A percentile compares a stretch with the other conserved stretches of the same genome.
Evolutionary conservation across 2,113 vertebrate genomes (phyloP).

Genomic region (Saguinus midas): DNA sequence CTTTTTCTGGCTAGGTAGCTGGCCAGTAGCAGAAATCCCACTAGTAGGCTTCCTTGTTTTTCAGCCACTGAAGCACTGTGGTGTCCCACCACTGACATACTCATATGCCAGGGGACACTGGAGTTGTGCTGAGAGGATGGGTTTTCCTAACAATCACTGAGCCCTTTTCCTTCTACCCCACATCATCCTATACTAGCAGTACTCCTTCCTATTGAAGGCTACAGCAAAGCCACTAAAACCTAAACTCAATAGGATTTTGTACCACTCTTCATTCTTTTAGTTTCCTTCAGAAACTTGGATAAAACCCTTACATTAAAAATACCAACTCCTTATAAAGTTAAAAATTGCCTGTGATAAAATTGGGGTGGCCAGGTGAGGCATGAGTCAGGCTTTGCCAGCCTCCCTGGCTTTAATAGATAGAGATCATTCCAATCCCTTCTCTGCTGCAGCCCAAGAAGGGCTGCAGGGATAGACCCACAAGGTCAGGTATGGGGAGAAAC

Average conservation of each 20-base stretch:
- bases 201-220: neutral
- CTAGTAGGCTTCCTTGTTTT: neutral
- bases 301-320: neutral
- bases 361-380: neutral
- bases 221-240: neutral
- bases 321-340: neutral
- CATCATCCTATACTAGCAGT: neutral
- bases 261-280: neutral
- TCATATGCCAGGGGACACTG: no score
- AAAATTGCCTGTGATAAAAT: neutral
- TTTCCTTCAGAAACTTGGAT: neutral
- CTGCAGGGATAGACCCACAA: neutral
- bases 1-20: neutral
- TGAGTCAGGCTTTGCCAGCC: neutral
- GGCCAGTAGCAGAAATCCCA: no score
- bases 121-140: neutral
- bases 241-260: neutral
- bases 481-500: neutral
- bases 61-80: neutral
- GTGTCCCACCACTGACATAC: neutral
- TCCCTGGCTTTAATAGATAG: fast-evolving
- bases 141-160: neutral
- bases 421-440: neutral
- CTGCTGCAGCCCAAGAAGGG: neutral
- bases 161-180: neutral